Conservation (phyloP, 1,140 invertebrate genomes). For the Aphelinus atriplicis region DNA sequence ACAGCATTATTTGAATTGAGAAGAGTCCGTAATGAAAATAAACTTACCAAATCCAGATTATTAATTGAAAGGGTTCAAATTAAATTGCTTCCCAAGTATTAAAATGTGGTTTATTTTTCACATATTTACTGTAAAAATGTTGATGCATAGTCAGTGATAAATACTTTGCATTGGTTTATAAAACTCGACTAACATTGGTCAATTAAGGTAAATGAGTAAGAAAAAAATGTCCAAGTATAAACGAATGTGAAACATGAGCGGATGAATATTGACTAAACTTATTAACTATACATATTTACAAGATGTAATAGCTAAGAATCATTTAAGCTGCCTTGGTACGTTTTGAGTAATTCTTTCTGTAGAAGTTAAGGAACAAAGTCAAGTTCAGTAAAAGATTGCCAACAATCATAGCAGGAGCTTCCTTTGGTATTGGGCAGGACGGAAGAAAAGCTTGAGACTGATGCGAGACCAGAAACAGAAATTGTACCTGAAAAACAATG, state of each 20-base stretch:
- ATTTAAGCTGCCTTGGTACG: not conserved
- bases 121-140: too few relatives aligned
- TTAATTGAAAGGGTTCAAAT: too few relatives aligned
- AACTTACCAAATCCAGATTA: too few relatives aligned
- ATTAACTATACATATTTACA: slow-evolving; percentile 22
- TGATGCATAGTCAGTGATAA: not conserved
- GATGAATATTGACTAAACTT: not conserved
- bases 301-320: not conserved
- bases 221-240: not conserved
- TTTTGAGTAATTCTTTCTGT: slow-evolving; percentile 37
- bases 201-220: not conserved
- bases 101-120: too few relatives aligned
- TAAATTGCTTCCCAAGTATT: too few relatives aligned
- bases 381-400: slow-evolving; percentile 34
- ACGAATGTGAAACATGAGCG: not conserved
- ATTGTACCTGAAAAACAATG: slow-evolving; percentile 66
- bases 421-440: slow-evolving; percentile 32
- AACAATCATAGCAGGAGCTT: slow-evolving; percentile 7
- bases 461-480: slow-evolving; percentile 77
- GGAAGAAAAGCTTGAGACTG: slow-evolving; percentile 30
- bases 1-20: too few relatives aligned
- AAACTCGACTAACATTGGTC: slow-evolving; percentile 1
- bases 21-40: too few relatives aligned
- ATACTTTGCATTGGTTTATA: slow-evolving; percentile 3
- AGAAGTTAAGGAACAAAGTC: slow-evolving; percentile 43